Percentiles rank a stretch among this genome's conserved stretches.
phyloP scores from a whole-genome alignment of 2,888 invertebrate genomes.

The Zeuzera pyrina region DNA sequence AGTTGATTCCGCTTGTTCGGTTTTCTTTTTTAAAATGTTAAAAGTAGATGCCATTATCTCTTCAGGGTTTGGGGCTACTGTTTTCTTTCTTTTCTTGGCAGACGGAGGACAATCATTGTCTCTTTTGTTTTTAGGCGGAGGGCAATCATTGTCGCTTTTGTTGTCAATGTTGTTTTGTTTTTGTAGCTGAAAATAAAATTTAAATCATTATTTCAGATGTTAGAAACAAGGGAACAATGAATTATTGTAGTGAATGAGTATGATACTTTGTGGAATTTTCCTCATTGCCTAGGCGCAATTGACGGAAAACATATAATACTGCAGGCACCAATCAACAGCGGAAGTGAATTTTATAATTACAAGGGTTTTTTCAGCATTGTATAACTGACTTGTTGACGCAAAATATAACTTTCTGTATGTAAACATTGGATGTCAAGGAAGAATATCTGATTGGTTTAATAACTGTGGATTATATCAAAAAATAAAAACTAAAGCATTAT shows the following conservation, averaged over 20 bases:
- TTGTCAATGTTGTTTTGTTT: conserved; percentile 7
- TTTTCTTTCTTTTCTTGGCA: conserved; percentile 5
- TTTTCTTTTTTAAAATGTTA: conserved; percentile 1
- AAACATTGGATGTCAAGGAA: conserved; percentile 9
- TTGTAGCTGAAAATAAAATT: conserved; percentile 9
- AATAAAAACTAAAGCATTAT: conserved; percentile 5
- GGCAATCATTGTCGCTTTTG: conserved; percentile 6
- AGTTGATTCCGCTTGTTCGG: not conserved
- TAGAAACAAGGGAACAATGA: conserved; percentile 8
- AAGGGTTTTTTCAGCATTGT: conserved; percentile 9
- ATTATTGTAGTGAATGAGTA: conserved; percentile 11
- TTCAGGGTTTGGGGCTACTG: conserved; percentile 11
- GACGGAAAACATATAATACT: conserved; percentile 12
- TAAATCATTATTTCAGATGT: conserved; percentile 10
- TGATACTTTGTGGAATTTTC: conserved; percentile 11
- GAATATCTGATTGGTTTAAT: conserved; percentile 9
- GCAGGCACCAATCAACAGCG: conserved; percentile 9
- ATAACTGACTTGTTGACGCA: conserved; percentile 10
- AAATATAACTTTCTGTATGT: conserved; percentile 10
- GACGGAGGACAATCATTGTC: not conserved
- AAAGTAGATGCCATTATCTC: conserved; percentile 14
- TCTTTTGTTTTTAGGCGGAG: conserved; percentile 1
- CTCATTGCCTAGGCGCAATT: conserved; percentile 8
- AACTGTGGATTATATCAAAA: conserved; percentile 5
- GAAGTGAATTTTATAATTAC: conserved; percentile 8